phyloP scores from a whole-genome alignment of 1,140 invertebrate species.

The Drosophila ficusphila region DNA sequence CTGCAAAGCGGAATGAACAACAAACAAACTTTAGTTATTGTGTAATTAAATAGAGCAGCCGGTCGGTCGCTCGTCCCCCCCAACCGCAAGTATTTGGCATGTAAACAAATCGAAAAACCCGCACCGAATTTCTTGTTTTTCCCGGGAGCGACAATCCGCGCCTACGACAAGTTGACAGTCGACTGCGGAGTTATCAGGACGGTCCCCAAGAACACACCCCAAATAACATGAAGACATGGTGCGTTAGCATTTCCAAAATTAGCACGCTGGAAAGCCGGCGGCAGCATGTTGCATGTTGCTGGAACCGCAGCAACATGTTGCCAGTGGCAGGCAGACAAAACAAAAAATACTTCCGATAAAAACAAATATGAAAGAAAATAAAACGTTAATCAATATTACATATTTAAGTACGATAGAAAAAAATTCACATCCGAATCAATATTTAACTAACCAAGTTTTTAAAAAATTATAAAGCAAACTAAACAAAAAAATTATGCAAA shows the following conservation, averaged over 20 bases:
- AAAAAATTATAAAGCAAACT: too few species aligned
- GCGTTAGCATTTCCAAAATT: conserved; percentile 61
- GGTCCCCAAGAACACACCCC: conserved; percentile 54
- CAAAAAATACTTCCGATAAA: background rate
- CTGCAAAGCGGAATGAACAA: conserved; percentile 69
- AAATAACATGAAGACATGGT: conserved; percentile 11
- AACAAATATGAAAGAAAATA: background rate
- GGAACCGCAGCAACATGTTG: conserved; percentile 17
- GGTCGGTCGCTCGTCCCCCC: background rate
- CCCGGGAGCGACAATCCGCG: conserved; percentile 25
- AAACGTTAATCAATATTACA: too few species aligned
- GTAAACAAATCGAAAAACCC: conserved; percentile 12
- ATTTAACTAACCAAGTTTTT: too few species aligned
- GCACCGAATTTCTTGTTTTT: background rate
- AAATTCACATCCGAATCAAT: too few species aligned
- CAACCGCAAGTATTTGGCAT: conserved; percentile 14
- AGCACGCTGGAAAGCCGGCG: conserved; percentile 51
- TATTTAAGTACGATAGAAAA: too few species aligned
- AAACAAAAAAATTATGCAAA: too few species aligned
- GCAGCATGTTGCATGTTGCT: conserved; percentile 64
- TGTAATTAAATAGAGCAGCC: conserved; percentile 33
- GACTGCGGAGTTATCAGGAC: conserved; percentile 56
- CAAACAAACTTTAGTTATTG: conserved; percentile 50
- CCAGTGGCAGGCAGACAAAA: background rate
- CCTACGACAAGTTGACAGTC: conserved; percentile 70